Base-by-base conservation (phyloP, 2,113 vertebrate species). In the Nannobrachium achirus region DNA sequence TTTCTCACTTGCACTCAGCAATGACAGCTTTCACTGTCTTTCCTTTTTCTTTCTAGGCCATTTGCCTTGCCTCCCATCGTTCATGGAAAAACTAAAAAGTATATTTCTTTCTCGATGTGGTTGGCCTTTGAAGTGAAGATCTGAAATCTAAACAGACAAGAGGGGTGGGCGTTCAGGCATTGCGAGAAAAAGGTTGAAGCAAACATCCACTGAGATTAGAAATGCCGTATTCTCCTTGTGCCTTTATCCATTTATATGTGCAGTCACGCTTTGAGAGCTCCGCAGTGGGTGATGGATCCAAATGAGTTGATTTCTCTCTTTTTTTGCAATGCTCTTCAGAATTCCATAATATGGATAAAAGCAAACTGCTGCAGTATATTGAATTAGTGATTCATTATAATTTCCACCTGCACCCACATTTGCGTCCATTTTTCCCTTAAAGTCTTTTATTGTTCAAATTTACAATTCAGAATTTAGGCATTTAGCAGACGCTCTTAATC, bases 71-170 rank as follows among this genome's bases (percentile, higher is more conserved):
- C 69, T 50, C 38, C 64, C 7, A n/a, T n/a, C n/a, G n/a, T 56
- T 58, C 66, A 41, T 46, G 65, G 58, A 50, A 66, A 67, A 72
- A 50, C 38, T 1, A 14, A 44, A 57, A 76, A 67, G n/a, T n/a
- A n/a, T n/a, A n/a, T n/a, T n/a, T n/a, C 48, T 19, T 6, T 20
- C 3, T 16, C 10, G 5, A 9, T 9, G n/a, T 11, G 0, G 7
- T 0, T 8, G 6, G 8, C 39, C 14, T 79, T 73, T 78, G 75
- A 65, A 83, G 64, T 61, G 56, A 39, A n/a, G 60, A 59, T 13
- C 10, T 14, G 48, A 63, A 48, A 64, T 13, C 8, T 14, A 44
- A 63, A 48, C 60, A 64, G 15, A 48, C 3, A 13, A 42, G 2
- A 45, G 48, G 40, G 39, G 20, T 9, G 10, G 18, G 16, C 16